A percentile compares a stretch with the other conserved stretches of the same genome.
Evolutionary conservation across 2,797 vertebrate species (phyloP).

Genomic region (Falco columbarius): DNA sequence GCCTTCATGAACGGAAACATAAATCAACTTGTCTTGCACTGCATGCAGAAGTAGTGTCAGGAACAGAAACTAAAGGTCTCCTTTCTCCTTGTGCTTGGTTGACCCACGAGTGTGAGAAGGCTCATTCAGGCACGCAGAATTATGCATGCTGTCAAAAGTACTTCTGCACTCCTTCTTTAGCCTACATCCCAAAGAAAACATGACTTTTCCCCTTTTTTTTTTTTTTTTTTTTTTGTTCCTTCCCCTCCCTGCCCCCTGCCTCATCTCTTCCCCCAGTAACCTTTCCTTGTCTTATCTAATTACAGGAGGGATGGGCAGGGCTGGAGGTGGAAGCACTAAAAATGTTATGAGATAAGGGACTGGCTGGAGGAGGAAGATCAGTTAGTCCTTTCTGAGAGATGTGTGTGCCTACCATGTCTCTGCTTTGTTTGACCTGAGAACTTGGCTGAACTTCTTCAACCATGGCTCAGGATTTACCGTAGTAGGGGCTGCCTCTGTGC

Average conservation of each 20-base stretch:
- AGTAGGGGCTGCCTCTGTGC: not conserved
- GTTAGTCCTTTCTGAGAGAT: not conserved
- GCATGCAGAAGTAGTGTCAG: not conserved
- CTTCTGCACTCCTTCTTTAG: not conserved
- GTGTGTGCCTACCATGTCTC: not conserved
- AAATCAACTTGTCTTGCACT: not conserved
- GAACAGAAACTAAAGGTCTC: conserved; percentile 1
- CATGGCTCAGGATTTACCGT: not conserved
- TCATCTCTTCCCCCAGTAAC: not conserved
- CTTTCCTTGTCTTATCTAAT: not conserved
- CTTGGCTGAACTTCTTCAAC: not conserved
- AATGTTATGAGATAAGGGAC: not conserved
- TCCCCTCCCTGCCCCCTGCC: not conserved
- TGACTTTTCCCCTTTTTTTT: not conserved
- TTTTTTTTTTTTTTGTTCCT: not conserved
- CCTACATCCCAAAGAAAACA: not conserved
- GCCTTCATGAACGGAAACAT: not conserved
- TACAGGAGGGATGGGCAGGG: not conserved
- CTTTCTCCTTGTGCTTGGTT: not conserved
- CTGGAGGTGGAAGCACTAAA: not conserved
- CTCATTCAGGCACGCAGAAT: not conserved
- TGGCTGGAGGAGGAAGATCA: not conserved
- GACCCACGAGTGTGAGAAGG: not conserved
- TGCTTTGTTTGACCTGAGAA: not conserved
- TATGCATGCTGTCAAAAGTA: not conserved